Conservation (phyloP, 2,113 vertebrate genomes). For the Vulpes ferrilata region DNA sequence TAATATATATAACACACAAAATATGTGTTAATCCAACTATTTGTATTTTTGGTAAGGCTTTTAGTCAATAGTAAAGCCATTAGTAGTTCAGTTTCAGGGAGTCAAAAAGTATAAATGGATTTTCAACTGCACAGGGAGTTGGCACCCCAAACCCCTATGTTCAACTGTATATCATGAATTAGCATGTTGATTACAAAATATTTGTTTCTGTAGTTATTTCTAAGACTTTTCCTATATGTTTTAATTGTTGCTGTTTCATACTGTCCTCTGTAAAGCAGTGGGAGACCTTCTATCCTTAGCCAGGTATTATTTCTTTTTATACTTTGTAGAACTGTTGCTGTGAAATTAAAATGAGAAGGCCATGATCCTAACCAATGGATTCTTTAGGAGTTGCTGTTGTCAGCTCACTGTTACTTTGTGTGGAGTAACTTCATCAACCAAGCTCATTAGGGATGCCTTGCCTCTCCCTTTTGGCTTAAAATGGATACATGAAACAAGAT, state of each 20-base stretch:
- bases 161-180: not conserved
- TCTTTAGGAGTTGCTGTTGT: not conserved
- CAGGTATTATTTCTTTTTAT: not conserved
- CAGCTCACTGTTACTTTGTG: not conserved
- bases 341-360: conserved; percentile 22
- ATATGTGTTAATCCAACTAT: not conserved
- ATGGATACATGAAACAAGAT: not conserved
- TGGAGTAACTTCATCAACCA: not conserved
- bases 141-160: not conserved
- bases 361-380: not conserved
- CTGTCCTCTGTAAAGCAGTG: not conserved
- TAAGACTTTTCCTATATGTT: not conserved
- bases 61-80: not conserved
- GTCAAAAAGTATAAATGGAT: not conserved
- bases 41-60: not conserved
- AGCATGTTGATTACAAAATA: not conserved
- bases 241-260: not conserved
- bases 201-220: not conserved
- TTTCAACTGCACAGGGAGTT: not conserved
- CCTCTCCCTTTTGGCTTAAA: not conserved
- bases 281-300: not conserved
- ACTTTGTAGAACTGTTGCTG: not conserved
- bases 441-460: not conserved
- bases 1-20: not conserved
- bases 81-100: not conserved